Conservation (phyloP, 2,113 vertebrate genomes). For the Macquaria ambigua region DNA sequence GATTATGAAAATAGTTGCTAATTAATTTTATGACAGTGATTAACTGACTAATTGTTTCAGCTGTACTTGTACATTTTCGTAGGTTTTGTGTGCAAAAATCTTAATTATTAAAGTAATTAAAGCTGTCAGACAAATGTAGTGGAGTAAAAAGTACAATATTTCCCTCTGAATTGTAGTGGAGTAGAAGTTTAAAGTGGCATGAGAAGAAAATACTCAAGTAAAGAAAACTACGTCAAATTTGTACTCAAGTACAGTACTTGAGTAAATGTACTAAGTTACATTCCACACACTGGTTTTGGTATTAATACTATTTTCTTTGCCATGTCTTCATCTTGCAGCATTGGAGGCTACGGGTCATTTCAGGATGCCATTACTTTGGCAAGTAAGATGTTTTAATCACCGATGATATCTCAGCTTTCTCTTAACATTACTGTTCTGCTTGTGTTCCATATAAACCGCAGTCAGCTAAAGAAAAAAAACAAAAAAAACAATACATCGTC, state of each 20-base stretch:
- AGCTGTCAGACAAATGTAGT: too few species aligned
- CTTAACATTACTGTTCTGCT: neutral
- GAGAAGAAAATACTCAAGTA: neutral
- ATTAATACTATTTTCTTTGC: neutral
- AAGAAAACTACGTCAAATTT: neutral
- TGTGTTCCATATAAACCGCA: neutral
- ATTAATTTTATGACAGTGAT: too few species aligned
- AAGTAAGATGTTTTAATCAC: slow-evolving; percentile 78
- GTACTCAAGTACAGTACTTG: neutral
- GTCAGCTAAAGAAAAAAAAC: too few species aligned
- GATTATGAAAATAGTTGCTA: too few species aligned
- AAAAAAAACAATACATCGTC: neutral
- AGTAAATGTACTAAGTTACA: neutral
- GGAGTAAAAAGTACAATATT: too few species aligned
- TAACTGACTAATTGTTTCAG: too few species aligned
- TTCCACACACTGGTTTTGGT: neutral
- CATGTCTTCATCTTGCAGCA: slow-evolving; percentile 69
- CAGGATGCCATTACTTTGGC: slow-evolving; percentile 86
- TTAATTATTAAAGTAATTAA: too few species aligned
- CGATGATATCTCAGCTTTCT: neutral
- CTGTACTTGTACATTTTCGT: too few species aligned
- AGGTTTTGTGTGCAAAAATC: too few species aligned
- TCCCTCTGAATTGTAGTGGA: too few species aligned
- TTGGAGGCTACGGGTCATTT: slow-evolving; percentile 85
- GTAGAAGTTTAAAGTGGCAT: neutral